Evolutionary conservation across 1,140 invertebrate species (phyloP).

Genomic region (Drosophila pruinosa): DNA sequence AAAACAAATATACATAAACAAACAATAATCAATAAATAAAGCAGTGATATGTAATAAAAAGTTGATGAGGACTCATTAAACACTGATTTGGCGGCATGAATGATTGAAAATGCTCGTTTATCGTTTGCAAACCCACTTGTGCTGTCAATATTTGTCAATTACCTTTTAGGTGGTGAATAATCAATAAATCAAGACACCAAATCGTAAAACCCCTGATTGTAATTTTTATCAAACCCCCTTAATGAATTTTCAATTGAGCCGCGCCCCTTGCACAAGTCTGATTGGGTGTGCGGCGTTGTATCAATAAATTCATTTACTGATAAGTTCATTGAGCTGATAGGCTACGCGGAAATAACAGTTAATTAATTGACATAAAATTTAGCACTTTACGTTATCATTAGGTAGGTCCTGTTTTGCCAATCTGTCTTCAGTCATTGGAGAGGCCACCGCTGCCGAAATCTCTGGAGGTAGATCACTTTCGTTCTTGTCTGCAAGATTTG

Average conservation of each 20-base stretch:
- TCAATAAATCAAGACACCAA: slow-evolving; percentile 21
- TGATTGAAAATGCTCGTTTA: neutral
- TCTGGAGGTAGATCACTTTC: neutral
- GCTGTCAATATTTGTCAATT: neutral
- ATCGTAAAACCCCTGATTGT: slow-evolving; percentile 5
- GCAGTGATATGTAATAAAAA: neutral
- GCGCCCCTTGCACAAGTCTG: neutral
- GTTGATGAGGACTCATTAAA: neutral
- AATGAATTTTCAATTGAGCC: slow-evolving; percentile 14
- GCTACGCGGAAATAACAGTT: neutral
- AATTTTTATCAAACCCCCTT: slow-evolving; percentile 13
- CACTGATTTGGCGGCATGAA: neutral
- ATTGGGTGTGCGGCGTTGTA: neutral
- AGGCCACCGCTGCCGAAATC: slow-evolving; percentile 14
- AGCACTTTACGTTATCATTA: slow-evolving; percentile 54
- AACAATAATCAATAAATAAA: neutral
- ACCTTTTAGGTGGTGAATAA: neutral
- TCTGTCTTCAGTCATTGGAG: slow-evolving; percentile 16
- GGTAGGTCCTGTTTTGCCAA: slow-evolving; percentile 1
- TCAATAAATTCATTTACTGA: slow-evolving; percentile 12
- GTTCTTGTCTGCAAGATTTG: slow-evolving; percentile 11
- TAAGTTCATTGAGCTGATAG: slow-evolving; percentile 5
- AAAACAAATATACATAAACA: neutral
- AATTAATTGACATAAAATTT: slow-evolving; percentile 7
- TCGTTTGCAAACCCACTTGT: neutral